Evolutionary conservation across 1,140 invertebrate genomes (phyloP).

Genomic region (Phthorimaea operculella): DNA sequence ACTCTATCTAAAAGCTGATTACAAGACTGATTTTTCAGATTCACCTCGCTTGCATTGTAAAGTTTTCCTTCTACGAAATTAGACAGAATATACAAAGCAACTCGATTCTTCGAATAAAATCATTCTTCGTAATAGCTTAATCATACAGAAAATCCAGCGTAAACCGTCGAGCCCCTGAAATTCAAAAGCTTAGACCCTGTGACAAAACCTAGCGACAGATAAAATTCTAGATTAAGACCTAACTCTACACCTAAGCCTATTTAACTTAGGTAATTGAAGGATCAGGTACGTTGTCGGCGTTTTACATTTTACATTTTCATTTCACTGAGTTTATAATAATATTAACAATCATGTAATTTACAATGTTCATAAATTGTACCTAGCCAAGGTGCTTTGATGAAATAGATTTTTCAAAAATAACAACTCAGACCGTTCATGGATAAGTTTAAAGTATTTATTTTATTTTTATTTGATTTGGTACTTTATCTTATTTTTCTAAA

Average conservation of each 20-base stretch:
- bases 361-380: slow-evolving; percentile 18
- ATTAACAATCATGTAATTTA: slow-evolving; percentile 56
- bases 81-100: too few species aligned
- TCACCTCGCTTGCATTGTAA: too few species aligned
- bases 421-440: too few species aligned
- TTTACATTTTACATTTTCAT: slow-evolving; percentile 34
- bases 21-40: too few species aligned
- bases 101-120: too few species aligned
- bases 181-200: slow-evolving; percentile 54
- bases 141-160: slow-evolving; percentile 1
- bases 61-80: too few species aligned
- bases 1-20: too few species aligned
- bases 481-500: too few species aligned
- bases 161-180: slow-evolving; percentile 10
- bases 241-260: slow-evolving; percentile 53
- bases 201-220: slow-evolving; percentile 58
- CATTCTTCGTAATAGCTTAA: too few species aligned
- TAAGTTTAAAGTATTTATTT: too few species aligned
- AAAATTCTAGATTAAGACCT: slow-evolving; percentile 56
- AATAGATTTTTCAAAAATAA: too few species aligned
- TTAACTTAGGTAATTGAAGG: slow-evolving; percentile 62
- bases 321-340: slow-evolving; percentile 50
- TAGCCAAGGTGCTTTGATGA: neutral
- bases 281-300: slow-evolving; percentile 63
- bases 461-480: too few species aligned